Evolutionary conservation across 1,140 invertebrate genomes (phyloP), one percentile per base, ranked within the genome.

Genomic region (Asobara japonica): DNA sequence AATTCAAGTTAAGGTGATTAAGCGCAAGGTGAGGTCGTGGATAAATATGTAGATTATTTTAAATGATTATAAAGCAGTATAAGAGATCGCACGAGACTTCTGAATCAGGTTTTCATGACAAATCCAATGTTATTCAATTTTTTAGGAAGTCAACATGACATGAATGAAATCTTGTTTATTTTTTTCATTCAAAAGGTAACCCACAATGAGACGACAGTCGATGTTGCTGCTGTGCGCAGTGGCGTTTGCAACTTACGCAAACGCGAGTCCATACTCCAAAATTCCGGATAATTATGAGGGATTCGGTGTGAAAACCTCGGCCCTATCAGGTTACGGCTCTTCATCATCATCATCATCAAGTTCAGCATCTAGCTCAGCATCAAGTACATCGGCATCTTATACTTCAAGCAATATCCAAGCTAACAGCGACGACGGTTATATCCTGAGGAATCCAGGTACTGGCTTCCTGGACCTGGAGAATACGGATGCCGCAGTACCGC

Each of bases 121-220:
- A n/a, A 45, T 45, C 18, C n/a, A 45, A 45, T 45, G 41, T 45
- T 45, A 45, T 18, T 11, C n/a, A 4, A 13, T 41, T 45, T 45
- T 45, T 45, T 45, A 45, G 41, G 41, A 45, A 45, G 41, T 45
- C 18, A 45, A 45, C 41, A 45, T 45, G 5, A 45, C 41, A 16
- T 27, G 27, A 62, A 0, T 30, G 31, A 56, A 56, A 3, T 8
- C n/a, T 65, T 66, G 5, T 20, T 38, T 38, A 45, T 16, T 7
- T 73, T 75, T 71, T 29, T 77, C 20, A 22, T 60, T 75, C 74
- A 3, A 65, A 81, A 79, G 68, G 78, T 11, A n/a, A 18, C 41
- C 60, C 33, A 78, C 73, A 25, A 84, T 84, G 81, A 77, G 61
- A 33, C 45, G 69, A 72, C 62, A 31, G 36, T 72, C 73, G 11